Conservation (phyloP, 2,888 invertebrate genomes). For the Megastigmus dorsalis region DNA sequence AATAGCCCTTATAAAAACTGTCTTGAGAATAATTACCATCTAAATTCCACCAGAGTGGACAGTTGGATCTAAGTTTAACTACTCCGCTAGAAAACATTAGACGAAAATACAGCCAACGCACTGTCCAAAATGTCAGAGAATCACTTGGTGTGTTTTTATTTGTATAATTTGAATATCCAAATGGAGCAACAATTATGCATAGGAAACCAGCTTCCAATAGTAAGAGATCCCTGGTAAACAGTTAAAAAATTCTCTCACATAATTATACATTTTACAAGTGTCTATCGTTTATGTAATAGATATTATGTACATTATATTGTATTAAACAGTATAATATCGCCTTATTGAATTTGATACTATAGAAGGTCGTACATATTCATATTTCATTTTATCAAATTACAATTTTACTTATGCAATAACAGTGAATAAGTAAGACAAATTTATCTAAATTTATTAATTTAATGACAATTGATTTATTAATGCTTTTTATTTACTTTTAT, state of each 20-base stretch:
- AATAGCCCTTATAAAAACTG: neutral
- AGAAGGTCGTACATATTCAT: conserved; percentile 8
- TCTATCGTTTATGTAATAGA: neutral
- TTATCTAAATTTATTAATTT: no score
- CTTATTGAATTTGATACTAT: conserved; percentile 33
- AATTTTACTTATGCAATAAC: conserved; percentile 45
- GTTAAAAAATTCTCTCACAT: conserved; percentile 38
- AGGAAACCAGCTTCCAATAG: conserved; percentile 85
- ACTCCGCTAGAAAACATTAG: conserved; percentile 84
- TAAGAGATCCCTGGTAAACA: conserved; percentile 86
- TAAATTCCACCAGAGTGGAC: conserved; percentile 87
- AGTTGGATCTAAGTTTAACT: conserved; percentile 82
- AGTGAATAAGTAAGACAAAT: neutral
- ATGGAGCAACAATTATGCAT: conserved; percentile 82
- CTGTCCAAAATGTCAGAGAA: conserved; percentile 80
- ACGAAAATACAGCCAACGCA: conserved; percentile 84
- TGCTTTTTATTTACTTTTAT: neutral
- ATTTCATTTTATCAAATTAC: conserved; percentile 55
- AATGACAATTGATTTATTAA: no score
- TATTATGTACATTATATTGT: neutral
- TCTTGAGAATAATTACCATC: conserved; percentile 76
- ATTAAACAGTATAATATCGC: conserved; percentile 2
- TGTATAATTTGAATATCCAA: conserved; percentile 73
- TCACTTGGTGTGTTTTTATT: conserved; percentile 75
- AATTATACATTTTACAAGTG: neutral